Evolutionary conservation across 2,888 invertebrate genomes (phyloP), one percentile per base, ranked within the genome.

Genomic region (Pomacea canaliculata): DNA sequence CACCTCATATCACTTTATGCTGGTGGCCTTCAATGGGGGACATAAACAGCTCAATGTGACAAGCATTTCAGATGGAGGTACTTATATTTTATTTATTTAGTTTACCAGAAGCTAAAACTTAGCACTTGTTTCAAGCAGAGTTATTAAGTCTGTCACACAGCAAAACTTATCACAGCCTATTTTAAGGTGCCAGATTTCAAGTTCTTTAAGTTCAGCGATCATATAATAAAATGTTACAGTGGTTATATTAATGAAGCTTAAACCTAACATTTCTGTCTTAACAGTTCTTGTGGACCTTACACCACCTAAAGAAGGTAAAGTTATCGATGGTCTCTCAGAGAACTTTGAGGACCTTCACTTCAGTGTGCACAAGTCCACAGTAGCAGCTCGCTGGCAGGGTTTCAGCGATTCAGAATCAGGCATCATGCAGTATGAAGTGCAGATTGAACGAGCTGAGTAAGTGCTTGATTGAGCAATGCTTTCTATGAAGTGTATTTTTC

Each of bases 341-440:
- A 71, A 70, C 27, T 82, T 83, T 60, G 37, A 60, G 8, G 85
- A 87, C 63, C 56, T 82, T 7, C 69, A 71, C 37, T 87, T 80
- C 74, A 83, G 83, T n/a, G 73, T 82, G 12, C 82, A 83, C 27
- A 78, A 76, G 63, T 81, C 85, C 4, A 83, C 82, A 23, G 84
- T 86, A 7, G 76, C 79, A 19, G 70, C 80, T 19, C 83, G 85
- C 66, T 86, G 86, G 86, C 79, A 74, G 49, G 79, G 80, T 51
- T 86, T 80, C 77, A 75, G 71, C 46, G 87, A 87, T 65, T 82
- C 83, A n/a, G 86, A 87, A 73, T 86, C 86, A 16, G 80, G 76
- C 51, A 84, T 87, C 27, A 73, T 75, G 46, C 74, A 82, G 8
- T 86, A 83, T 69, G 71, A 79, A 68, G 81, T 84, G 16, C 76